phyloP scores from a whole-genome alignment of 2,797 vertebrate genomes.

The Chelonia mydas region DNA sequence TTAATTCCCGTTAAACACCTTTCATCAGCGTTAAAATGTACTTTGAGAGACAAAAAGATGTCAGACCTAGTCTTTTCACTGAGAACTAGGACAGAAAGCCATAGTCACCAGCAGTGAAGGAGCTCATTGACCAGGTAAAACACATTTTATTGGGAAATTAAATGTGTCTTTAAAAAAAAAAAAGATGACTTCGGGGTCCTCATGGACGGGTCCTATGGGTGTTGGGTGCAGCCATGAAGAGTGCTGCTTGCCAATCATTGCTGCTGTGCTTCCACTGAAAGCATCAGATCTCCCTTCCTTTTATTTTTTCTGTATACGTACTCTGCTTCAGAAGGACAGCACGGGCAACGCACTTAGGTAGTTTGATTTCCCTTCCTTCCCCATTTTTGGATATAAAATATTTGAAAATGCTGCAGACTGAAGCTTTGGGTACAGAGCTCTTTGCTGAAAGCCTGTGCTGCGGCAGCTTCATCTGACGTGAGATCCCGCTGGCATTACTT shows the following conservation, averaged over 20 bases:
- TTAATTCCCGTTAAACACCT: too few relatives aligned
- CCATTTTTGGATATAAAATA: background rate
- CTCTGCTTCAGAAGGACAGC: background rate
- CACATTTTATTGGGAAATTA: too few relatives aligned
- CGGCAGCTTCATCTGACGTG: rapidly evolving
- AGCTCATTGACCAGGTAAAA: too few relatives aligned
- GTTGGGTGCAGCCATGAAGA: too few relatives aligned
- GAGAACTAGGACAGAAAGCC: too few relatives aligned
- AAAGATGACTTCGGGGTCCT: too few relatives aligned
- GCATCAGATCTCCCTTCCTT: background rate
- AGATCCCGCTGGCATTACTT: background rate
- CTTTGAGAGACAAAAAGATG: too few relatives aligned
- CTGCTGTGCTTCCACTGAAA: background rate
- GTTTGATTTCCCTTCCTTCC: background rate
- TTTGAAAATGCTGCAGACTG: background rate
- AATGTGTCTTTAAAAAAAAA: too few relatives aligned
- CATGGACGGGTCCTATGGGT: too few relatives aligned
- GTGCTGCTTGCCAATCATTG: background rate
- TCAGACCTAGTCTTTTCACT: too few relatives aligned
- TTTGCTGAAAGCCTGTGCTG: background rate
- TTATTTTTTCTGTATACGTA: background rate
- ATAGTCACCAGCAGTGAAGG: too few relatives aligned
- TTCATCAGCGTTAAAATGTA: too few relatives aligned
- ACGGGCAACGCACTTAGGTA: background rate
- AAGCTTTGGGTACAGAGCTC: background rate